A percentile compares a stretch with the other conserved stretches of the same genome.
Conservation (phyloP, 1,140 invertebrate genomes). For the Muscidifurax raptorellus region DNA sequence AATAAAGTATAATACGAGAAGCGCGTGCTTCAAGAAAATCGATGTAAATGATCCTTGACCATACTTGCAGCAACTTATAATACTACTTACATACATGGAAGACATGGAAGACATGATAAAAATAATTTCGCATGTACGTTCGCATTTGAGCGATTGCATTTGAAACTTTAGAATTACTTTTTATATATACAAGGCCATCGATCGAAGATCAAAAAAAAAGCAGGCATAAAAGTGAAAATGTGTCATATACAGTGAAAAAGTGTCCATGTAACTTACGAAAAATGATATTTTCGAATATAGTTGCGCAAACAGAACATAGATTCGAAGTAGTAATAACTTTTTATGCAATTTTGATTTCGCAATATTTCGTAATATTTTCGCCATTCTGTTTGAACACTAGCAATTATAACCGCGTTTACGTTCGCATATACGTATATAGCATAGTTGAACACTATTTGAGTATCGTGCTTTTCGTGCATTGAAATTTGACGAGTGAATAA, state of each 20-base stretch:
- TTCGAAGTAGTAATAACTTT: not conserved
- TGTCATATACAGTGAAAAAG: not conserved
- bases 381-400: not conserved
- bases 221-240: not conserved
- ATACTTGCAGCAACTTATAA: not conserved
- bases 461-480: slow-evolving; percentile 3
- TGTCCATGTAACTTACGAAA: not conserved
- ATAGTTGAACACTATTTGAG: not conserved
- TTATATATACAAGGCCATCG: not conserved
- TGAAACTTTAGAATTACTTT: slow-evolving; percentile 13
- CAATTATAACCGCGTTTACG: slow-evolving; percentile 20
- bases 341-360: not conserved
- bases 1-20: slow-evolving; percentile 40
- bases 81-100: not conserved
- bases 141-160: too few relatives aligned
- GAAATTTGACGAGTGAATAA: slow-evolving; percentile 24
- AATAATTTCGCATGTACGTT: not conserved
- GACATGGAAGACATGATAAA: slow-evolving; percentile 6
- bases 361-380: not conserved
- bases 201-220: too few relatives aligned
- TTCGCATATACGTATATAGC: not conserved
- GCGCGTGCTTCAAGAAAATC: slow-evolving; percentile 29
- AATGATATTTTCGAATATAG: not conserved
- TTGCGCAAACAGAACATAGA: not conserved
- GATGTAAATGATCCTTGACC: slow-evolving; percentile 36